phyloP scores from a whole-genome alignment of 1,140 invertebrate species.

The Odontomachus brunneus region DNA sequence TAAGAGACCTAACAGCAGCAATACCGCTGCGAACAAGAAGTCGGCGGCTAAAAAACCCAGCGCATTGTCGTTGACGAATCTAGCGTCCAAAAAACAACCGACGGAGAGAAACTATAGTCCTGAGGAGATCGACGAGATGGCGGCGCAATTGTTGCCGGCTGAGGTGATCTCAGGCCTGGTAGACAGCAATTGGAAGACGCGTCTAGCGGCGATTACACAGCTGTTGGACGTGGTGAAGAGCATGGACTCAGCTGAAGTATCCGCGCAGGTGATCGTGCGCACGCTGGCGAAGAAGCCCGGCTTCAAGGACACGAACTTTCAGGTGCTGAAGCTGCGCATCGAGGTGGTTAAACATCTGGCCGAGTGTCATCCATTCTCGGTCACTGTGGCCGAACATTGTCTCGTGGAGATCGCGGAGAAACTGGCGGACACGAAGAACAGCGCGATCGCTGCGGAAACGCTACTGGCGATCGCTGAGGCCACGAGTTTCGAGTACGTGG shows the following conservation, averaged over 20 bases:
- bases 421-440: conserved; percentile 94
- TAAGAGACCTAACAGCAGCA: conserved; percentile 85
- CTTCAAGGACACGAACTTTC: conserved; percentile 95
- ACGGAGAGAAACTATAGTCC: conserved; percentile 79
- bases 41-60: conserved; percentile 76
- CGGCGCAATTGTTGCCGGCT: conserved; percentile 87
- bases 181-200: conserved; percentile 94
- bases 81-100: conserved; percentile 77
- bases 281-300: conserved; percentile 94
- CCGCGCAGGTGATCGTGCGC: conserved; percentile 91
- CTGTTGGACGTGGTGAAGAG: conserved; percentile 87
- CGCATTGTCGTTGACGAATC: conserved; percentile 71
- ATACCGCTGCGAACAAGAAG: conserved; percentile 82
- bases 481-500: conserved; percentile 91
- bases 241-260: conserved; percentile 88
- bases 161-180: conserved; percentile 89
- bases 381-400: conserved; percentile 90
- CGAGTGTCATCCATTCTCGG: conserved; percentile 90
- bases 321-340: conserved; percentile 92
- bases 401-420: conserved; percentile 94
- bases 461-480: conserved; percentile 92
- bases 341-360: conserved; percentile 92
- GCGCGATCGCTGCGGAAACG: conserved; percentile 89
- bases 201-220: conserved; percentile 92
- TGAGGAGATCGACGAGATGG: conserved; percentile 91